Evolutionary conservation across 2,797 vertebrate genomes (phyloP).

Genomic region (Phoebastria nigripes): DNA sequence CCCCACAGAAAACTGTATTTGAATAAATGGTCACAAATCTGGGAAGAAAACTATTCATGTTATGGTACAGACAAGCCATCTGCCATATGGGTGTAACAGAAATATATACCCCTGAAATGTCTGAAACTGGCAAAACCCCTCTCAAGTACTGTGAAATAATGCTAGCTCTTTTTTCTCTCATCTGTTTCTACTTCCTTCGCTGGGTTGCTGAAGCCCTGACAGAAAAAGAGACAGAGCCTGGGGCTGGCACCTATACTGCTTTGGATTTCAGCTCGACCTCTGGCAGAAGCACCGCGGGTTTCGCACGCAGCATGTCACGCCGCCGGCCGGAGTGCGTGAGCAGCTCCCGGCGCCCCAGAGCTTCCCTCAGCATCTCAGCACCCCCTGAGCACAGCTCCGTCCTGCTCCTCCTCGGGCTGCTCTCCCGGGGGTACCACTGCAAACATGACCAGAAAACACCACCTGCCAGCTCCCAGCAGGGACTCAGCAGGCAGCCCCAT

Average conservation of each 20-base stretch:
- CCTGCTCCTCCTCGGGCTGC: too few relatives aligned
- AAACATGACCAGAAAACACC: too few relatives aligned
- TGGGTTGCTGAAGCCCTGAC: background rate
- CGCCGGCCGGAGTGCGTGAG: fast-evolving
- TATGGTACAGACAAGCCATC: background rate
- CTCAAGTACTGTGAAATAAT: too few relatives aligned
- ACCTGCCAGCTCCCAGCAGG: background rate
- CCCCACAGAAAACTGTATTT: background rate
- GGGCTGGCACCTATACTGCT: background rate
- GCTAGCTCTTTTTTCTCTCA: background rate
- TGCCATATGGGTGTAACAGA: background rate
- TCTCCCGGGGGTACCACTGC: background rate
- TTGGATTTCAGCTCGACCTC: fast-evolving
- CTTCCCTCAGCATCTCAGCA: background rate
- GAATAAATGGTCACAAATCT: background rate
- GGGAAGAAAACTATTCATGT: background rate
- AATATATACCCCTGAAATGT: background rate
- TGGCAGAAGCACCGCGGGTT: fast-evolving
- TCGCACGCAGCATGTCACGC: fast-evolving
- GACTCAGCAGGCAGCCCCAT: background rate
- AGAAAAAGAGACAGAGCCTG: background rate
- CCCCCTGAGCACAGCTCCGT: background rate
- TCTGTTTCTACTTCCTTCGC: fast-evolving
- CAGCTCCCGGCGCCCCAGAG: background rate
- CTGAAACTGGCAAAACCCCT: background rate